phyloP scores from a whole-genome alignment of 64 coral and sea anemone genomes.

The Porites lutea region DNA sequence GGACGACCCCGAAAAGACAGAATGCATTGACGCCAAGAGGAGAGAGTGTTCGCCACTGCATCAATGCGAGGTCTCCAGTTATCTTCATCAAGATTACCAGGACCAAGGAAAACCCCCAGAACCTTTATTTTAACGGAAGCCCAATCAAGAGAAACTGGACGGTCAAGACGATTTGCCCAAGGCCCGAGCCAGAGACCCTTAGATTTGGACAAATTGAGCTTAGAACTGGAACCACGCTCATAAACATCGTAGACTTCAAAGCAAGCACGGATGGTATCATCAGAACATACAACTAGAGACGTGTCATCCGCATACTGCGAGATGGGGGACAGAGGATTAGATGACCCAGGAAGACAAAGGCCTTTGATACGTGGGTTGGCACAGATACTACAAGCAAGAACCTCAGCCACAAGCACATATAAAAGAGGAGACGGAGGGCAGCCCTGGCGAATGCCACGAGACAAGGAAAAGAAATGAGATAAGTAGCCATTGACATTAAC shows the following conservation, averaged over 20 bases:
- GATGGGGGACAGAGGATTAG: background rate
- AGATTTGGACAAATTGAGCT: background rate
- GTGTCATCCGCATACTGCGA: conserved; percentile 41
- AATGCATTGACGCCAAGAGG: background rate
- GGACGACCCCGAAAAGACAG: background rate
- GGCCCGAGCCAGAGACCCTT: conserved; percentile 18
- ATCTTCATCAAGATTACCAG: no score
- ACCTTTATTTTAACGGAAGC: background rate
- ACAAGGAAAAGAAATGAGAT: background rate
- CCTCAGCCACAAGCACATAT: conserved; percentile 4
- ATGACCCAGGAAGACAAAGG: background rate
- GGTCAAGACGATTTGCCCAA: background rate
- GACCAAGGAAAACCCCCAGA: background rate
- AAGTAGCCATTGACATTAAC: background rate
- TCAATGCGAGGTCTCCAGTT: background rate
- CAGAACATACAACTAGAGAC: background rate
- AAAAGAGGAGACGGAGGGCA: conserved; percentile 3
- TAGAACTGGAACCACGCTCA: conserved; percentile 27
- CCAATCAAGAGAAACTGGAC: background rate
- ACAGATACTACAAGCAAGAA: background rate
- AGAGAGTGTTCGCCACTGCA: background rate
- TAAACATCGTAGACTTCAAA: background rate
- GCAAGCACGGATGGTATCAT: background rate
- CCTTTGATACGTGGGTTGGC: background rate
- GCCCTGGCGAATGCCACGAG: conserved; percentile 5